Conservation (phyloP, 2,113 vertebrate genomes). For the Cygnus atratus region DNA sequence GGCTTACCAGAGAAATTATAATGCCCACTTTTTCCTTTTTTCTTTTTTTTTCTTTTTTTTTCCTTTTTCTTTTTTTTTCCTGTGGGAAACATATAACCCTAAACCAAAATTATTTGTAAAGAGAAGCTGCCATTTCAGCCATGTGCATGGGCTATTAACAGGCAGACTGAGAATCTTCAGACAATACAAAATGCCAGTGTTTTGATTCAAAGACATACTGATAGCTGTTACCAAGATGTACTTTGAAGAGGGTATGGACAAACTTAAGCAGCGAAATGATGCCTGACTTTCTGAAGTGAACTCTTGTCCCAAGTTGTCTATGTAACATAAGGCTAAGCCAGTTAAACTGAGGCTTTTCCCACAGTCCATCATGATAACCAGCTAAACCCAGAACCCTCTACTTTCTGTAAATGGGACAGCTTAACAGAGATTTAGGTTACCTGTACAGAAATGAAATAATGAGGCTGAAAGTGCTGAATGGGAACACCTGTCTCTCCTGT, state of each 20-base stretch:
- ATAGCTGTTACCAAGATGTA: neutral
- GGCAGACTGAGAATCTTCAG: neutral
- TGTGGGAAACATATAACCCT: neutral
- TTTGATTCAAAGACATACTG: neutral
- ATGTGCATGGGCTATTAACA: fast-evolving
- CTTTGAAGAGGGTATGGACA: neutral
- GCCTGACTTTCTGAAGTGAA: neutral
- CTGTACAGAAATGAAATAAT: neutral
- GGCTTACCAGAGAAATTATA: neutral
- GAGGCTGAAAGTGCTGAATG: neutral
- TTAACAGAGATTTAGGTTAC: neutral
- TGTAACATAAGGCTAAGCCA: neutral
- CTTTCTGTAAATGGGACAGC: neutral
- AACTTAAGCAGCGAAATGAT: neutral
- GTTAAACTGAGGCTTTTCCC: neutral
- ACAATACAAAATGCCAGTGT: neutral
- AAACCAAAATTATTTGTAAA: neutral
- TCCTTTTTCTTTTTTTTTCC: neutral
- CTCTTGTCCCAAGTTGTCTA: neutral
- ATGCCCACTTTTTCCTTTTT: neutral
- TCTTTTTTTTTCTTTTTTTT: neutral
- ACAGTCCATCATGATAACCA: neutral
- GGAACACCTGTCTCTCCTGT: neutral
- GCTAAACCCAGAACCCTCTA: neutral
- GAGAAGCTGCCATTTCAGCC: neutral